A percentile compares a stretch with the other conserved stretches of the same genome.
These are phyloP conservation scores for Philotrypesis tridentata DNA, from an alignment of 1,140 invertebrate species.

Conservation along the genomic window DNA sequence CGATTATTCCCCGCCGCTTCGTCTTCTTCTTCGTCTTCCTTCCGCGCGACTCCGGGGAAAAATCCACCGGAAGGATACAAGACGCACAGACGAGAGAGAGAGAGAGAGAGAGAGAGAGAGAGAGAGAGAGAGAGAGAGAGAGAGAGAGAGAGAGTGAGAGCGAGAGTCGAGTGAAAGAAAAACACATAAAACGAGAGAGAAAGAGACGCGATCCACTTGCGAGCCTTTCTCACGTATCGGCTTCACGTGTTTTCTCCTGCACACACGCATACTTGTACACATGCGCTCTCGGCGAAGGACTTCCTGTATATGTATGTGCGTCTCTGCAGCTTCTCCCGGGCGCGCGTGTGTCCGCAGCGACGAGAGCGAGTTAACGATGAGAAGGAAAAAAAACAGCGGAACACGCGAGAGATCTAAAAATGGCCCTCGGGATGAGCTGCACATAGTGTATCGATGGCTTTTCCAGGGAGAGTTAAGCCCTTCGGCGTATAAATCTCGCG, in stretches of 20 bases:
- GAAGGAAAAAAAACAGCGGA: constrained; percentile 27
- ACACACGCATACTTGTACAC: too few relatives aligned
- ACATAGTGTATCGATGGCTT: neutral
- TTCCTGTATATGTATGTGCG: neutral
- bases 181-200: neutral
- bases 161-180: neutral
- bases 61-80: too few relatives aligned
- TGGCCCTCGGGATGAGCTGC: too few relatives aligned
- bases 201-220: constrained; percentile 31
- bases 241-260: constrained; percentile 25
- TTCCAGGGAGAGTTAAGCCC: neutral
- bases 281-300: constrained; percentile 11
- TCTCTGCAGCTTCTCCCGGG: neutral
- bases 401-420: constrained; percentile 9
- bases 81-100: too few relatives aligned
- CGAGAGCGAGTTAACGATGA: constrained; percentile 16
- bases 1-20: neutral
- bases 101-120: too few relatives aligned
- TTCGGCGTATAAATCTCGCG: neutral
- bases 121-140: neutral
- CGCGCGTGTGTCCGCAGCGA: neutral
- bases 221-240: constrained; percentile 43
- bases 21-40: too few relatives aligned
- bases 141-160: neutral
- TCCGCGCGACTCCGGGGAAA: too few relatives aligned